Conservation (phyloP, 2,113 vertebrate species). For the Cepphus grylle region DNA sequence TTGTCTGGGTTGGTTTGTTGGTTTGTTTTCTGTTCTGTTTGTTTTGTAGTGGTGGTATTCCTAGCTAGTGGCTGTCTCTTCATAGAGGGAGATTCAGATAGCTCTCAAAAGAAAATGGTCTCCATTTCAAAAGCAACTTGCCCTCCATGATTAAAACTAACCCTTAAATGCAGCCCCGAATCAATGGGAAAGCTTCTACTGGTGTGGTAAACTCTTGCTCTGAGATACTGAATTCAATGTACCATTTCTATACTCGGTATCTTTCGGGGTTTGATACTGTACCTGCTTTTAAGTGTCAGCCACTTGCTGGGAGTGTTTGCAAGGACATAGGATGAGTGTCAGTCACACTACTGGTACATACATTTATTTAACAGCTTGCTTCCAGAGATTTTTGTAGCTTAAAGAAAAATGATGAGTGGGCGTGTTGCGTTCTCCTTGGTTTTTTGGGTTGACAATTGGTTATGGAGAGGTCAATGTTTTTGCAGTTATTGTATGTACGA, state of each 20-base stretch:
- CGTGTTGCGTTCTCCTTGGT: neutral
- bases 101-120: neutral
- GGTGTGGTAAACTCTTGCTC: neutral
- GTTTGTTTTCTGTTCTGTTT: neutral
- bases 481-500: neutral
- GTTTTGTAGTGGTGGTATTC: neutral
- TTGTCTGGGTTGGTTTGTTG: neutral
- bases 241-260: accelerated
- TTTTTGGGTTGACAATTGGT: neutral
- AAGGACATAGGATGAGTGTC: neutral
- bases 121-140: neutral
- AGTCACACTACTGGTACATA: neutral
- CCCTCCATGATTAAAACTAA: neutral
- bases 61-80: neutral
- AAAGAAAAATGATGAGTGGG: neutral
- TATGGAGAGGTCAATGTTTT: neutral
- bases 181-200: neutral
- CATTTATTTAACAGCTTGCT: neutral
- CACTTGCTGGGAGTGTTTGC: neutral
- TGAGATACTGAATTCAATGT: neutral
- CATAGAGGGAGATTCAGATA: neutral
- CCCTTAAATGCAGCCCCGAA: neutral
- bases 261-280: neutral
- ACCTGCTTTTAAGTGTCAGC: neutral
- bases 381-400: neutral